Percentiles rank a stretch among this genome's conserved stretches.
These are phyloP conservation scores for Plestiodon gilberti DNA, from an alignment of 2,113 vertebrate species.

Conservation along the genomic window DNA sequence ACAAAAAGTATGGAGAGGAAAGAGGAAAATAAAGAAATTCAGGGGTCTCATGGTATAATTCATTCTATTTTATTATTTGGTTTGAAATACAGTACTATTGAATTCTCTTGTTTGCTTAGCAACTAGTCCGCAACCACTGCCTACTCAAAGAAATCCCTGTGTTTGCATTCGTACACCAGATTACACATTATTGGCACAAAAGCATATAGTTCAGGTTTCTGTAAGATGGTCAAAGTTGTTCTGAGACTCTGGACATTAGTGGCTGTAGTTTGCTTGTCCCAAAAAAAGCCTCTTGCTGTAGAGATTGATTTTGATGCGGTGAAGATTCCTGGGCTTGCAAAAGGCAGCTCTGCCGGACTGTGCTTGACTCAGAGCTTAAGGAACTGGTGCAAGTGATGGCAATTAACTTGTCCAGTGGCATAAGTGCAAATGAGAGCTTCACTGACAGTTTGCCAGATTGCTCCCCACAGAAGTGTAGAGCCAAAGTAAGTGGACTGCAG, in stretches of 20 bases:
- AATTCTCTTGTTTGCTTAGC: too few relatives aligned
- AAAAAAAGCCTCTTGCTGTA: constrained; percentile 12
- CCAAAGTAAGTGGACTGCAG: not conserved
- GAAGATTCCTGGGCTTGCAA: constrained; percentile 65
- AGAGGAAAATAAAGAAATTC: too few relatives aligned
- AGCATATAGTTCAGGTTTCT: too few relatives aligned
- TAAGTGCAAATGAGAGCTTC: constrained; percentile 16
- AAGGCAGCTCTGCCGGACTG: not conserved
- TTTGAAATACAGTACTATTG: too few relatives aligned
- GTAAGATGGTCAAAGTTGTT: too few relatives aligned
- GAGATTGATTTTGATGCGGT: constrained; percentile 30
- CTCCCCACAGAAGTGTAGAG: not conserved
- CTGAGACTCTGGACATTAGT: constrained; percentile 9
- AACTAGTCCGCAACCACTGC: too few relatives aligned
- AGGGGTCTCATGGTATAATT: too few relatives aligned
- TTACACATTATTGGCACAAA: too few relatives aligned
- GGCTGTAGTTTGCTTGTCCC: constrained; percentile 42
- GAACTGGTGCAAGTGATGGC: constrained; percentile 32
- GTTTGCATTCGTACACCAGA: too few relatives aligned
- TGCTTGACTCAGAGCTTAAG: constrained; percentile 13
- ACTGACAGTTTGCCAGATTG: constrained; percentile 14
- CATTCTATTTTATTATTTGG: too few relatives aligned
- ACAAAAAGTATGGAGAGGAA: too few relatives aligned
- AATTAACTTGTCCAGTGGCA: constrained; percentile 30
- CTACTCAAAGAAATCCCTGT: too few relatives aligned